phyloP scores from a whole-genome alignment of 1,140 invertebrate genomes.

The Phymorhynchus buccinoides region DNA sequence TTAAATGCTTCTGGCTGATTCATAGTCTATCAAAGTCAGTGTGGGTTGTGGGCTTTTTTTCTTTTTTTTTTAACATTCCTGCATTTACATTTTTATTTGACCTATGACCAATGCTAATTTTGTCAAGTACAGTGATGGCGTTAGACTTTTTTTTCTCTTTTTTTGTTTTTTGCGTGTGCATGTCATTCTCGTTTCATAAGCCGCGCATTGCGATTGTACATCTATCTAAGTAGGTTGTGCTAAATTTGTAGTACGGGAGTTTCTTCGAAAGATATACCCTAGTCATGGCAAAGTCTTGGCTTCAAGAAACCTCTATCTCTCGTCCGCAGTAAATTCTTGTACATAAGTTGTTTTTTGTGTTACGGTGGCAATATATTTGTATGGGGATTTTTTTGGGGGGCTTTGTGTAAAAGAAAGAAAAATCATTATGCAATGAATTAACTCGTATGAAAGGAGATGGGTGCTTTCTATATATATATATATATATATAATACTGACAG shows the following conservation, averaged over 20 bases:
- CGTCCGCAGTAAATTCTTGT: too few species aligned
- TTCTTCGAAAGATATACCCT: background rate
- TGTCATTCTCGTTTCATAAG: too few species aligned
- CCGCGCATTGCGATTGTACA: too few species aligned
- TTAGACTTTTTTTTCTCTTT: too few species aligned
- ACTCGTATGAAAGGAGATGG: slow-evolving; percentile 7
- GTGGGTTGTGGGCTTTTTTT: background rate
- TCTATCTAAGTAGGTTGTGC: too few species aligned
- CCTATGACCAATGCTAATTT: background rate
- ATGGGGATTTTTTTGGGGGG: too few species aligned
- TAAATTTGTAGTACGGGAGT: background rate
- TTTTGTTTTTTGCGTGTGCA: too few species aligned
- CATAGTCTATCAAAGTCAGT: background rate
- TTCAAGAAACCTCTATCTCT: background rate
- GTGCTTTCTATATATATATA: background rate
- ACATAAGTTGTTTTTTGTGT: background rate
- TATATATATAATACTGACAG: too few species aligned
- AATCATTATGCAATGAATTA: slow-evolving; percentile 21
- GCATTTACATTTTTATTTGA: background rate
- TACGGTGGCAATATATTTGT: background rate
- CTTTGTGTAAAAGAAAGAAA: too few species aligned
- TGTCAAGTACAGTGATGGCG: too few species aligned
- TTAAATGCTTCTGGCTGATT: background rate
- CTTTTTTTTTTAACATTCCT: background rate
- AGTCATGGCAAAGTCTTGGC: background rate